Conservation (phyloP, 23 tunicate genomes). For the Styela plicata region DNA sequence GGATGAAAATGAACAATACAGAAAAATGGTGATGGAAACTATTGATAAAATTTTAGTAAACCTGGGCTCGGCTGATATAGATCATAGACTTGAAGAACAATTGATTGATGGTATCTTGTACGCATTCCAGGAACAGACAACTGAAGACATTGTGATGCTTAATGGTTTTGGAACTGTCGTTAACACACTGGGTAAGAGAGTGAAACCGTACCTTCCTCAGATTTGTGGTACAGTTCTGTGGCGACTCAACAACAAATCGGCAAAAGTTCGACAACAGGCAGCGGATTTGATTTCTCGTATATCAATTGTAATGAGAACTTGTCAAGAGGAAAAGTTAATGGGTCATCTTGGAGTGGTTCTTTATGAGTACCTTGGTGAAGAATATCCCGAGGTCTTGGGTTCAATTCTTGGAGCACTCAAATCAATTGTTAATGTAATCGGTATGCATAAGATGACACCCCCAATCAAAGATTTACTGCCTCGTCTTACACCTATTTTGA, state of each 20-base stretch:
- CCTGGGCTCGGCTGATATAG: conserved; percentile 95
- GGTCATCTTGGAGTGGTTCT: conserved; percentile 97
- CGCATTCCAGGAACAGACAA: conserved; percentile 99
- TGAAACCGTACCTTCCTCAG: conserved; percentile 91
- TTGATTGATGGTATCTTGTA: conserved; percentile 97
- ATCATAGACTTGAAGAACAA: conserved; percentile 93
- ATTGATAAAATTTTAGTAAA: conserved; percentile 93
- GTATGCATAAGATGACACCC: conserved; percentile 99
- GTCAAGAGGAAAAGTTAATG: conserved; percentile 99
- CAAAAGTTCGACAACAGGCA: conserved; percentile 99
- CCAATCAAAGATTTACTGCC: conserved; percentile 99
- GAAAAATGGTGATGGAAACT: conserved; percentile 99
- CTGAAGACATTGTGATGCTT: conserved; percentile 97
- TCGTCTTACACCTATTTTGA: conserved; percentile 96
- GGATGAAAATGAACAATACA: conserved; percentile 99
- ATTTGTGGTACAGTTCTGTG: conserved; percentile 99
- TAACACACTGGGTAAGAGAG: conserved; percentile 94
- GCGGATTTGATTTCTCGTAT: conserved; percentile 97
- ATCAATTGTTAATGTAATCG: conserved; percentile 98
- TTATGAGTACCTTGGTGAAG: conserved; percentile 99
- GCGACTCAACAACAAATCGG: conserved; percentile 99
- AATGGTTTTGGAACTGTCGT: conserved; percentile 99
- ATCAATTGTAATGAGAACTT: conserved; percentile 95
- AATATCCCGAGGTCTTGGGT: conserved; percentile 98
- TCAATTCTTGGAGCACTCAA: conserved; percentile 98